Conservation (phyloP, 2,888 invertebrate species). For the Drosophila mimetica region DNA sequence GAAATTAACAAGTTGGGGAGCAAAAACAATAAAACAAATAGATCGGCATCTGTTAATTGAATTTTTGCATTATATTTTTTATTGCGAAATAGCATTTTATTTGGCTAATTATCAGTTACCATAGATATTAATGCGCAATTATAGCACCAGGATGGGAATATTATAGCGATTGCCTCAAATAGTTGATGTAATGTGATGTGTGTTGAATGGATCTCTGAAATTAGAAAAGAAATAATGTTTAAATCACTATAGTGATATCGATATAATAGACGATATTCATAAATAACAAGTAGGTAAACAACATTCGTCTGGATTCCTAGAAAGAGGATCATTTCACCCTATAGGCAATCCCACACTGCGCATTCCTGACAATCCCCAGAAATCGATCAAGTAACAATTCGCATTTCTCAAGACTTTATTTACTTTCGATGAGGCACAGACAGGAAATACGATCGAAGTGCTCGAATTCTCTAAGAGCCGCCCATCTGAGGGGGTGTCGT, state of each 20-base stretch:
- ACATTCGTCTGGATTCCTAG: neutral
- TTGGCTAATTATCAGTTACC: neutral
- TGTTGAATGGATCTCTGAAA: neutral
- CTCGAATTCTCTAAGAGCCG: neutral
- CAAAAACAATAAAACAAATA: slow-evolving; percentile 10
- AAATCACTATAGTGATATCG: neutral
- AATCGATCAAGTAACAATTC: neutral
- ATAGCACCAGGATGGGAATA: neutral
- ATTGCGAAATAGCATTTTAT: neutral
- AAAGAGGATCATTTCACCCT: neutral
- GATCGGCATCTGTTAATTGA: slow-evolving; percentile 9
- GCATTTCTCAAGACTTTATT: neutral
- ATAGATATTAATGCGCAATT: neutral
- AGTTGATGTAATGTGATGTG: neutral
- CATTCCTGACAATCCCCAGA: neutral
- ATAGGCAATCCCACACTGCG: neutral
- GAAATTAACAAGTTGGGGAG: slow-evolving; percentile 19
- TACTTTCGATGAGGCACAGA: slow-evolving; percentile 9
- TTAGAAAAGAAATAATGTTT: neutral
- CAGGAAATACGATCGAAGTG: slow-evolving; percentile 8
- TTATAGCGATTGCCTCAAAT: neutral
- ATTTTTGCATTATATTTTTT: slow-evolving; percentile 13
- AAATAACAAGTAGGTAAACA: neutral
- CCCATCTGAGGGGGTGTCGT: neutral
- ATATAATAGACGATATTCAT: neutral